Base-by-base conservation (phyloP, 2,113 vertebrate genomes). In the Haemorhous mexicanus region DNA sequence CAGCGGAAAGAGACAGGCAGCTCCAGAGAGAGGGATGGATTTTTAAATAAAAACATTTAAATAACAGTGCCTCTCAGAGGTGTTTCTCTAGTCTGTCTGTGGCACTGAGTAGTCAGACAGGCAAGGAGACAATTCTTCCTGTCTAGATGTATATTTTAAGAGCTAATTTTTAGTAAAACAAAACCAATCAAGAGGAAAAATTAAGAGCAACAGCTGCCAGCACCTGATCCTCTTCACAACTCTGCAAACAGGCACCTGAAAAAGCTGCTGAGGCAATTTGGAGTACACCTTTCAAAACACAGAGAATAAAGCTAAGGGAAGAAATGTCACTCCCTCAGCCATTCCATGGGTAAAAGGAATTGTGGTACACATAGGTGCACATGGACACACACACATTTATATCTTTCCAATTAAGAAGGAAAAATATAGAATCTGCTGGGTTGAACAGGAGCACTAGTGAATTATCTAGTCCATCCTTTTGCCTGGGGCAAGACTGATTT, bases 401-500 rank as follows among this genome's bases (percentile, higher is more conserved):
- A 35, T 86, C 70, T 86, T 90, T 92, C 76, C 90, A 94, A 70
- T 96, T 93, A 97, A 82, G 74, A 96, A 76, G 67, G 81, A 87
- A 94, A 94, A 96, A 91, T 83, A 83, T 13, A 94, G 91, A 95
- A 95, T 91, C 70, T 94, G 43, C 75, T 93, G 78, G 94, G 74
- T 46, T 96, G 94, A 96, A 91, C 67, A 82, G 62, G 74, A 91
- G 69, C 66, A 63, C 49, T 87, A 61, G 89, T 89, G 87, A 96
- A 95, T 95, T 94, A 95, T 93, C 87, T 91, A 95, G 95, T 95
- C 93, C 91, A 94, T 94, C 58, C 74, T 85, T 93, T 95, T 76
- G 94, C 95, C 93, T 89, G 87, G 74, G 87, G 94, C 87, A 95
- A 94, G 78, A 89, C 78, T 91, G 91, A 95, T 94, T 96, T 96